Evolutionary conservation across 2,113 vertebrate genomes (phyloP).

Genomic region (Etheostoma cragini): DNA sequence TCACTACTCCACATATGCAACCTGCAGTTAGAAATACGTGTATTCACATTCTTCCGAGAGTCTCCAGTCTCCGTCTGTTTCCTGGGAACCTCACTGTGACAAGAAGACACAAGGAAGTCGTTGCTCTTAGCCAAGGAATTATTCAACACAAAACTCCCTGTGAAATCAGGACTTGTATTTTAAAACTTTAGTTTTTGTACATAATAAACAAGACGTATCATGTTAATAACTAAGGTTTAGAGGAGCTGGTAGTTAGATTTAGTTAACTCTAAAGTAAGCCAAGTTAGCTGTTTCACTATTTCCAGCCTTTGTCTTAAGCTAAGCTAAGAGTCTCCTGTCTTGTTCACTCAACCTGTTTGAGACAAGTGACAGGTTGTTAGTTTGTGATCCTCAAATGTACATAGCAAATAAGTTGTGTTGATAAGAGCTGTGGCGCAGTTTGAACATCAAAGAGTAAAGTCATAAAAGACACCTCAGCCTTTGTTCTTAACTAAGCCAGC

Average conservation of each 20-base stretch:
- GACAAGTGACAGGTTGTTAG: not conserved
- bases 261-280: not conserved
- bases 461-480: not conserved
- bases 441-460: not conserved
- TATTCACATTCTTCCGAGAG: too few species aligned
- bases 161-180: too few species aligned
- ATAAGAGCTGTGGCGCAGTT: not conserved
- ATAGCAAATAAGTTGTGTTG: not conserved
- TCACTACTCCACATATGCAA: not conserved
- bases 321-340: too few species aligned
- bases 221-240: not conserved
- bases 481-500: not conserved
- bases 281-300: not conserved
- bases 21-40: too few species aligned
- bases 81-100: too few species aligned
- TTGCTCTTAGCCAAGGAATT: too few species aligned
- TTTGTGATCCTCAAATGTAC: slow-evolving; percentile 3
- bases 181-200: too few species aligned
- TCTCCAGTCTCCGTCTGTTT: too few species aligned
- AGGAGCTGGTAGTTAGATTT: not conserved
- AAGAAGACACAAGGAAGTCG: too few species aligned
- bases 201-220: too few species aligned
- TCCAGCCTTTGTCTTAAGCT: not conserved
- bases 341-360: not conserved
- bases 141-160: too few species aligned